These are phyloP conservation scores for Colletes collaris DNA, from an alignment of 2,888 invertebrate species.

Conservation along the genomic window DNA sequence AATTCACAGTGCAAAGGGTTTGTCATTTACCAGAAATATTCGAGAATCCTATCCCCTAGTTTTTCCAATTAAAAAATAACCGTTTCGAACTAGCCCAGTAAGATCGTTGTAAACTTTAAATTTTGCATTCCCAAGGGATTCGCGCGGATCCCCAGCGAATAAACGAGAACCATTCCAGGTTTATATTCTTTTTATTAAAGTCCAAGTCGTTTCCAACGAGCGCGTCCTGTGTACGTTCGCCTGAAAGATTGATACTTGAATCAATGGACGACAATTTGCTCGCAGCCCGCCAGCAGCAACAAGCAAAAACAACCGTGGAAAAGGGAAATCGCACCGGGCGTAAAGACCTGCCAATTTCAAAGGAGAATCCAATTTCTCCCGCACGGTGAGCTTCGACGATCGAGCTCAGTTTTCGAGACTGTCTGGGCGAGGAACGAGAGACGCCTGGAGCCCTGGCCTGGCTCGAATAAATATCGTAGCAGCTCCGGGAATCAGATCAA, in stretches of 20 bases:
- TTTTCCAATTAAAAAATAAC: no score
- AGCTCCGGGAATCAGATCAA: conserved; percentile 73
- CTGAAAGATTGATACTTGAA: not conserved
- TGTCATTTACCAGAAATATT: no score
- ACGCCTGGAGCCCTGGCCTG: conserved; percentile 9
- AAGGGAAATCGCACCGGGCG: conserved; percentile 7
- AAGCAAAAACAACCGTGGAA: not conserved
- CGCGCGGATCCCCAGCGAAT: no score
- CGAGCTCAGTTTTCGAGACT: conserved; percentile 30
- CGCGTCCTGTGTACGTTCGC: not conserved
- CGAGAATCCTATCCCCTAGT: no score
- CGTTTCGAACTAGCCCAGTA: no score
- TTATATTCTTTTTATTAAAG: no score
- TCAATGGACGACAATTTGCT: not conserved
- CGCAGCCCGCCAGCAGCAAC: not conserved
- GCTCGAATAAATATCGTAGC: conserved; percentile 75
- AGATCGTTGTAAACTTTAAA: no score
- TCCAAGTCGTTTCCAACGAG: no score
- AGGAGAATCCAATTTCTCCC: conserved; percentile 41
- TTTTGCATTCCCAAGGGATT: no score
- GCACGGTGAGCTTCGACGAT: not conserved
- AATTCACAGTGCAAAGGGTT: no score
- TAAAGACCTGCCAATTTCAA: conserved; percentile 32
- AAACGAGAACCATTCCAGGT: no score
- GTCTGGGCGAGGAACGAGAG: conserved; percentile 4